Conservation (phyloP, 1,140 invertebrate genomes). For the Episyrphus balteatus region DNA sequence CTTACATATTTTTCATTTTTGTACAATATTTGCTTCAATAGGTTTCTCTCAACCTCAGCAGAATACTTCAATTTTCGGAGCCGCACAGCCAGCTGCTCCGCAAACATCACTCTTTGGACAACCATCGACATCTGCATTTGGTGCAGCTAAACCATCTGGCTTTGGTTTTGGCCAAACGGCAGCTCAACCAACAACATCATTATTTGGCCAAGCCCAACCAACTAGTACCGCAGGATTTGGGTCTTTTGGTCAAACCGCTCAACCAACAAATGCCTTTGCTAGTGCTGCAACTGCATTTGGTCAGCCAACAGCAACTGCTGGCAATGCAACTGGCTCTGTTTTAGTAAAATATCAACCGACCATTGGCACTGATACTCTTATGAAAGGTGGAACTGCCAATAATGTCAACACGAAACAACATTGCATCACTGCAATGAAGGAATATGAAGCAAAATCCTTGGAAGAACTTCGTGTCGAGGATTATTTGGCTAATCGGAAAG, state of each 20-base stretch:
- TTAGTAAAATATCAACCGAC: constrained; percentile 77
- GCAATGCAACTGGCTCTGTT: constrained; percentile 51
- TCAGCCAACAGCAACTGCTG: constrained; percentile 29
- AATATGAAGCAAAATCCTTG: constrained; percentile 88
- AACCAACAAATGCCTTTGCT: constrained; percentile 48
- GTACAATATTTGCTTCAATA: constrained; percentile 1
- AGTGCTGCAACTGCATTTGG: constrained; percentile 34
- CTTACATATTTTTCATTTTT: no score
- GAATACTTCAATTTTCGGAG: constrained; percentile 25
- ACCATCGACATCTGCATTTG: constrained; percentile 44
- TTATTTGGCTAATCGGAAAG: constrained; percentile 81
- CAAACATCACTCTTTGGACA: constrained; percentile 41
- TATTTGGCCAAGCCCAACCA: constrained; percentile 44
- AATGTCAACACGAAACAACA: constrained; percentile 85
- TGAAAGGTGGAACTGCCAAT: constrained; percentile 70
- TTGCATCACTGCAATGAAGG: constrained; percentile 96
- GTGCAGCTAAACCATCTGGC: constrained; percentile 46
- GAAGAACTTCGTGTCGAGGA: constrained; percentile 92
- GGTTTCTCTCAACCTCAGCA: constrained; percentile 29
- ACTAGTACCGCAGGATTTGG: constrained; percentile 37
- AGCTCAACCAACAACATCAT: constrained; percentile 36
- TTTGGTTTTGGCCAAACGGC: constrained; percentile 43
- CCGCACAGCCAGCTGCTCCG: constrained; percentile 15
- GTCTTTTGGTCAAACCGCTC: constrained; percentile 51
- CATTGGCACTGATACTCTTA: constrained; percentile 79